Base-by-base conservation (phyloP, 2,888 invertebrate genomes). In the Malacosoma neustria region DNA sequence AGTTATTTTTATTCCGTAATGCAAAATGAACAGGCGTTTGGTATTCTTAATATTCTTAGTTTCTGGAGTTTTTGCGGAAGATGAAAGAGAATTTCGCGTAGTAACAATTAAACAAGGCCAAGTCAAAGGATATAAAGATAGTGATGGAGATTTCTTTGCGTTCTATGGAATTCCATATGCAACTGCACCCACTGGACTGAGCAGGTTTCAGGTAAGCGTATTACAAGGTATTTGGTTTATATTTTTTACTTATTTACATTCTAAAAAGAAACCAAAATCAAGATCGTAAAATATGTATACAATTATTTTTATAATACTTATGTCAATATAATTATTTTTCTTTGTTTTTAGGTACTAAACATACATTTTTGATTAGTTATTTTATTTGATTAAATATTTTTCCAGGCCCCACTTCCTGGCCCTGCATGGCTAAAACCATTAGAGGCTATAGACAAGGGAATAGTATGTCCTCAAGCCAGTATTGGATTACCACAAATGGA, bases 151-250 rank as follows among this genome's bases (percentile, higher is more conserved):
- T 6, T 41, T 67, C 2, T 73, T 49, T 35, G 39, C 43, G 1
- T 76, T 71, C 38, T 57, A 62, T 32, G 56, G 61, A 29, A 69
- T 76, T 5, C 74, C 73, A 0, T 75, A 73, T 31, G 75, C 75
- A 1, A 69, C 62, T n/a, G 63, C 60, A 1, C 75, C 73, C 0
- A 62, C 54, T 3, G 72, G 70, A 1, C 29, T 32, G 0, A 33
- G 69, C 7, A 62, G 48, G 40, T 74, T 62, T 41, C 66, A 67
- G 51, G 65, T 48, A 43, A 42, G n/a, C n/a, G n/a, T n/a, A n/a
- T n/a, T n/a, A n/a, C n/a, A n/a, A n/a, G n/a, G n/a, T n/a, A n/a
- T n/a, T n/a, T n/a, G n/a, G 41, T 15, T n/a, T 22, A 34, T 34
- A 3, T 12, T 11, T 34, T 29, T 12, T 2, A 29, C 5, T 29